Evolutionary conservation across 2,113 vertebrate species (phyloP), one percentile per base, ranked within the genome.

Genomic region (Sorex araneus): DNA sequence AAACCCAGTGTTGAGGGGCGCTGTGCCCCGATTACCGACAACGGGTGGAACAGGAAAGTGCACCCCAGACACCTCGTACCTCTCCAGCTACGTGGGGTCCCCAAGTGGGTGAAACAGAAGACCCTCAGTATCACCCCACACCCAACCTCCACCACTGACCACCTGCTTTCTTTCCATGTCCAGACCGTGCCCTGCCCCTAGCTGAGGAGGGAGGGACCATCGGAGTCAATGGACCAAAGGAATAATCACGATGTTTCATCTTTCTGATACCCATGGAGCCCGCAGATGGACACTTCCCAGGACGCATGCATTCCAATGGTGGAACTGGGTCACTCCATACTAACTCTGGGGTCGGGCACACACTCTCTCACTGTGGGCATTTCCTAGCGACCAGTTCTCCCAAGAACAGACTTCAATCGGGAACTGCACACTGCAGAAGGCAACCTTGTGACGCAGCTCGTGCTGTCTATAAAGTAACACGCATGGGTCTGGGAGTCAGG

Each of bases 361-460:
- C 8, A 73, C 8, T 66, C 50, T 28, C 32, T 79, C 28, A 23
- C 9, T 1, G 32, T 3, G 27, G 73, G 57, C 36, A n/a, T 50
- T 90, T 50, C 71, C 84, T 89, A 91, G 83, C 30, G 47, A 87
- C 57, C 69, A 36, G 73, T 74, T 78, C n/a, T 86, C 82, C 8
- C 45, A 79, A 57, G 11, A 80, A 87, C 69, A 89, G 40, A 74
- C 28, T n/a, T 73, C 40, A 83, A 8, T 10, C 85, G 66, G 86
- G 92, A 95, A 96, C 54, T 8, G 40, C 79, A 77, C 87, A 82
- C 27, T 3, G 25, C 45, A 82, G 67, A 95, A 94, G 89, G 91
- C 92, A 90, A 94, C 54, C 83, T 76, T 63, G 87, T 90, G 95
- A 92, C 80, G 90, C 90, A 87, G 89, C 78, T 94, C 87, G 84